These are phyloP conservation scores for Polydrusus tereticollis DNA, from an alignment of 2,888 invertebrate genomes.

Conservation along the genomic window DNA sequence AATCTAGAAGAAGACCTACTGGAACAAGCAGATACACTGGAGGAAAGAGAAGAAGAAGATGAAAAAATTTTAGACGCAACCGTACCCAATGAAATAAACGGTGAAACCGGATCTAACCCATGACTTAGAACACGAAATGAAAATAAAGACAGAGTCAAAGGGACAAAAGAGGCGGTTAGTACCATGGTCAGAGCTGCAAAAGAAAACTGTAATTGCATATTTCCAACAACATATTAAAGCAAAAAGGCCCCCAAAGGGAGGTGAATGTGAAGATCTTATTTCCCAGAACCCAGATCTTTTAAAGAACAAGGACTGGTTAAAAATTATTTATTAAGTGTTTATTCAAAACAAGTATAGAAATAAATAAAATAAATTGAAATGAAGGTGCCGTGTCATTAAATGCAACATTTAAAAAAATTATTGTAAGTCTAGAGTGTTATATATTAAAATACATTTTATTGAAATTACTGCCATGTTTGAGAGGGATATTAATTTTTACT, in stretches of 20 bases:
- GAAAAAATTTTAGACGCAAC: conserved; percentile 18
- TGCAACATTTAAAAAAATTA: no score
- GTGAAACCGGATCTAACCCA: neutral
- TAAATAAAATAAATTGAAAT: no score
- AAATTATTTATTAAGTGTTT: conserved; percentile 50
- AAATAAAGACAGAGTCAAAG: no score
- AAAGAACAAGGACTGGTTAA: conserved; percentile 45
- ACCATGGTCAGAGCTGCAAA: conserved; percentile 41
- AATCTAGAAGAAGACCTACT: conserved; percentile 47
- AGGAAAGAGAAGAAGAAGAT: no score
- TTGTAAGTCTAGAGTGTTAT: no score
- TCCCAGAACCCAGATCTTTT: conserved; percentile 35
- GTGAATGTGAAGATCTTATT: conserved; percentile 40
- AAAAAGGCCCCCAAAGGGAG: conserved; percentile 42
- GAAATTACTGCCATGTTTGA: no score
- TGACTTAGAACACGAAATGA: no score
- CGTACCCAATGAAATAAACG: neutral
- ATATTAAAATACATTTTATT: no score
- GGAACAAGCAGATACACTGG: neutral
- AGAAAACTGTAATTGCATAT: conserved; percentile 23
- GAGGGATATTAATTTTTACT: no score
- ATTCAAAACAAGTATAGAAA: conserved; percentile 42
- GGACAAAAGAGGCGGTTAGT: no score
- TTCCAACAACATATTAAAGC: conserved; percentile 39
- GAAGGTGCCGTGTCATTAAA: no score